Percentiles rank a stretch among this genome's conserved stretches.
Conservation (phyloP, 2,113 vertebrate species). For the Potamarius usumacintae region DNA sequence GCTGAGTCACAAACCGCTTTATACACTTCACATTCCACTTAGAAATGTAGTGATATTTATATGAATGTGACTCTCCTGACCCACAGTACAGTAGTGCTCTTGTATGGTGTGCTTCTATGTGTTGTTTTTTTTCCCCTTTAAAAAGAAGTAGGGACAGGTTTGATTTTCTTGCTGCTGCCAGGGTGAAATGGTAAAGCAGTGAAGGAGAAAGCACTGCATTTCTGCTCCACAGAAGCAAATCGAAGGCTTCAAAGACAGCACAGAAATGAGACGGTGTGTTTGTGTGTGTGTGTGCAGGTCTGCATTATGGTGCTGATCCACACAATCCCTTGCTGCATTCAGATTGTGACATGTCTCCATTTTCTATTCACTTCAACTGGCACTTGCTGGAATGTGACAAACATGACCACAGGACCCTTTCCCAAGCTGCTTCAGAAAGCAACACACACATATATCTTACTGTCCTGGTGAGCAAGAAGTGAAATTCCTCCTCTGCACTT, state of each 20-base stretch:
- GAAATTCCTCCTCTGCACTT: too few species aligned
- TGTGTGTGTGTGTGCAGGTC: background rate
- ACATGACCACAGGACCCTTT: background rate
- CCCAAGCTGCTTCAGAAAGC: background rate
- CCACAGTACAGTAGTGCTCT: background rate
- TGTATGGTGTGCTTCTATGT: background rate
- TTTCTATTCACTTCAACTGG: background rate
- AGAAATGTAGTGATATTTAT: background rate
- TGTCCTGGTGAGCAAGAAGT: background rate
- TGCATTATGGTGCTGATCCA: slow-evolving; percentile 1
- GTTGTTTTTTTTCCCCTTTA: background rate
- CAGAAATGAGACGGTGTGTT: background rate
- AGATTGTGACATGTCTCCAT: background rate
- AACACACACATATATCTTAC: slow-evolving; percentile 9
- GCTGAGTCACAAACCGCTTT: background rate
- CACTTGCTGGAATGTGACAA: slow-evolving; percentile 5
- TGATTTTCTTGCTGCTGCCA: background rate
- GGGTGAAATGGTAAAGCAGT: background rate
- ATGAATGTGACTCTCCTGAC: background rate
- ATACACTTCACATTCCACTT: background rate
- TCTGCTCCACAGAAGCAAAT: background rate
- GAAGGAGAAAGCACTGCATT: background rate
- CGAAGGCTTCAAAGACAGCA: background rate
- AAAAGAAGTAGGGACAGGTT: background rate
- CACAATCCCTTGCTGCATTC: slow-evolving; percentile 19